phyloP scores from a whole-genome alignment of 2,113 vertebrate species.

The Oreotrochilus melanogaster region DNA sequence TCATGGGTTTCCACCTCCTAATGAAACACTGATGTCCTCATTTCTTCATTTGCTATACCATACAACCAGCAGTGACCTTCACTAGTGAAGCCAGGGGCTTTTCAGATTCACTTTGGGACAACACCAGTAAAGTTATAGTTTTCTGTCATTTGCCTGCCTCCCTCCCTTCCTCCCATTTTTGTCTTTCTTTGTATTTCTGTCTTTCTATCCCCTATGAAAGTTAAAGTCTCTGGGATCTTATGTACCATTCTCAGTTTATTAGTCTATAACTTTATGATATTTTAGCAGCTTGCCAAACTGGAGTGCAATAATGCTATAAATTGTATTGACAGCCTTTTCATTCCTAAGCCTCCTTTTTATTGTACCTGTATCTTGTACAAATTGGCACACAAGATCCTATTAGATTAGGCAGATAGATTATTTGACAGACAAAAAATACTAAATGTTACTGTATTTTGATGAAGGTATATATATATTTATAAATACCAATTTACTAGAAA shows the following conservation, averaged over 20 bases:
- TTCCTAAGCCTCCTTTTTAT: constrained; percentile 68
- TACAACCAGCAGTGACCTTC: not conserved
- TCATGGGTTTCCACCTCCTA: not conserved
- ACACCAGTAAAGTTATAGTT: not conserved
- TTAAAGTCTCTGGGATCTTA: not conserved
- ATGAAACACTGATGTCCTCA: not conserved
- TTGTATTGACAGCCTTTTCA: constrained; percentile 66
- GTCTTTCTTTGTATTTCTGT: too few species aligned
- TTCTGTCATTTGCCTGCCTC: not conserved
- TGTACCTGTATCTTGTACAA: constrained; percentile 55
- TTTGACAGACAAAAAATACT: constrained; percentile 51
- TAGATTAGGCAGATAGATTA: constrained; percentile 41
- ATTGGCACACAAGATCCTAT: constrained; percentile 51
- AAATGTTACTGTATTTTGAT: constrained; percentile 59
- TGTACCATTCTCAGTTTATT: constrained; percentile 5
- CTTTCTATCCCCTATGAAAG: not conserved
- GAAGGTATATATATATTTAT: constrained; percentile 13
- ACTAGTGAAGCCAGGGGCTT: not conserved
- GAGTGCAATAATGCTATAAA: constrained; percentile 57
- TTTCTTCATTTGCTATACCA: not conserved
- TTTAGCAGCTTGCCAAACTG: constrained; percentile 44
- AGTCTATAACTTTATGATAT: constrained; percentile 45
- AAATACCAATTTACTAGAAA: constrained; percentile 23
- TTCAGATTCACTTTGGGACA: not conserved
- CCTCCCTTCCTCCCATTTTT: too few species aligned